These are phyloP conservation scores for Liposcelis brunnea DNA, from an alignment of 2,888 invertebrate species.

Conservation along the genomic window DNA sequence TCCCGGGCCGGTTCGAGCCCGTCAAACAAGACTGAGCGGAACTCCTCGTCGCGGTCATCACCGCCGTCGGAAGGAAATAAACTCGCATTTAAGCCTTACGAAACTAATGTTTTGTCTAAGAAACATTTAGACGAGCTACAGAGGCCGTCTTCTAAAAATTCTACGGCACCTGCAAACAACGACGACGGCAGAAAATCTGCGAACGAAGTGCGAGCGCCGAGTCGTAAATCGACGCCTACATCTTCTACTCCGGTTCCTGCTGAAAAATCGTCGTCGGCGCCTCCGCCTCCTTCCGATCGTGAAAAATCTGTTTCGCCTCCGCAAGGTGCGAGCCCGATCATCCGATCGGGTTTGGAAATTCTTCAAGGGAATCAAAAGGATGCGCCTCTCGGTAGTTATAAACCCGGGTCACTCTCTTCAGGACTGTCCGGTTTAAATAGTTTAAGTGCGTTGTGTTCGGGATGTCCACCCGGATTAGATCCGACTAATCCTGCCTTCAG, in stretches of 20 bases:
- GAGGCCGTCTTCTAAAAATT: slow-evolving; percentile 13
- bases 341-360: slow-evolving; percentile 65
- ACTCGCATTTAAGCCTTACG: slow-evolving; percentile 54
- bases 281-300: slow-evolving; percentile 33
- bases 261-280: slow-evolving; percentile 37
- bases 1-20: slow-evolving; percentile 23
- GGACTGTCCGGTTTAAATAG: slow-evolving; percentile 23
- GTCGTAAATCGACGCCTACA: slow-evolving; percentile 15
- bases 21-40: slow-evolving; percentile 30
- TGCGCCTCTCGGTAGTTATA: slow-evolving; percentile 42
- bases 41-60: slow-evolving; percentile 4
- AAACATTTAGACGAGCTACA: slow-evolving; percentile 25
- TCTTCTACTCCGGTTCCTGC: slow-evolving; percentile 25
- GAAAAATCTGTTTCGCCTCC: slow-evolving; percentile 38
- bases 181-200: slow-evolving; percentile 12
- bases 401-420: slow-evolving; percentile 40
- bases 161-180: slow-evolving; percentile 6
- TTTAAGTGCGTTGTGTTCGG: slow-evolving; percentile 39
- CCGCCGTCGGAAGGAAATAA: slow-evolving; percentile 14
- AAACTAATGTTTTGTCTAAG: slow-evolving; percentile 44
- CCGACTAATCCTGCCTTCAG: slow-evolving; percentile 69
- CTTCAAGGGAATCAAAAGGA: slow-evolving; percentile 64
- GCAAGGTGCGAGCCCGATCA: slow-evolving; percentile 47
- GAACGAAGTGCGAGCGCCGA: slow-evolving; percentile 15
- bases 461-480: slow-evolving; percentile 63